phyloP scores from a whole-genome alignment of 2,888 invertebrate species.

The Thyatira batis region DNA sequence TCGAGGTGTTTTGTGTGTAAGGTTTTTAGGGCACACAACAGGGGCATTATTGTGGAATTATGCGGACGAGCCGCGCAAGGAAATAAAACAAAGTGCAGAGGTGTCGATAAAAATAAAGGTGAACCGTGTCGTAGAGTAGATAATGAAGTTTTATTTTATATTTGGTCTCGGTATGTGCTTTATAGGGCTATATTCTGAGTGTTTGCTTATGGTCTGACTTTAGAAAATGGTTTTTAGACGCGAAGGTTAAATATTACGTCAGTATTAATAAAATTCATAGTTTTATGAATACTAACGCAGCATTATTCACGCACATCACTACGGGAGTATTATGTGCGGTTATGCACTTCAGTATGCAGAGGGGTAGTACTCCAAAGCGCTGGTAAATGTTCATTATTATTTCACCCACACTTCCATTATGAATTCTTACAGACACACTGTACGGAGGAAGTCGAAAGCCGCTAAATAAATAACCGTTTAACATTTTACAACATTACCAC shows the following conservation, averaged over 20 bases:
- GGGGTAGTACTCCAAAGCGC: constrained; percentile 33
- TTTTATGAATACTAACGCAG: neutral
- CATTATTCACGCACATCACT: neutral
- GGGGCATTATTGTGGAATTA: constrained; percentile 72
- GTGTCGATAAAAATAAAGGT: constrained; percentile 64
- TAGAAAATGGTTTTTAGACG: too few species aligned
- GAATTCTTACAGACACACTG: neutral
- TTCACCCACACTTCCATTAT: constrained; percentile 33
- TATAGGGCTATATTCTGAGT: neutral
- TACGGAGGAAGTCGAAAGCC: constrained; percentile 47
- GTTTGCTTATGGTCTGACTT: too few species aligned
- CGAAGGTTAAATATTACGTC: too few species aligned
- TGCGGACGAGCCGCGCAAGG: constrained; percentile 67
- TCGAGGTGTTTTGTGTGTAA: constrained; percentile 48
- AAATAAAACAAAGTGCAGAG: constrained; percentile 76
- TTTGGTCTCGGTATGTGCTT: neutral
- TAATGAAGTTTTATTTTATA: neutral
- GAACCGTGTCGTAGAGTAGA: constrained; percentile 28
- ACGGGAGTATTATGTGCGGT: neutral
- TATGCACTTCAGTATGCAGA: constrained; percentile 49
- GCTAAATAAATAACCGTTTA: constrained; percentile 65
- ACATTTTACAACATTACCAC: constrained; percentile 60
- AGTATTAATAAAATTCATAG: too few species aligned
- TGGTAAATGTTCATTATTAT: constrained; percentile 53
- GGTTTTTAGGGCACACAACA: constrained; percentile 66